Base-by-base conservation (phyloP, 2,797 vertebrate genomes). In the Amazona ochrocephala region DNA sequence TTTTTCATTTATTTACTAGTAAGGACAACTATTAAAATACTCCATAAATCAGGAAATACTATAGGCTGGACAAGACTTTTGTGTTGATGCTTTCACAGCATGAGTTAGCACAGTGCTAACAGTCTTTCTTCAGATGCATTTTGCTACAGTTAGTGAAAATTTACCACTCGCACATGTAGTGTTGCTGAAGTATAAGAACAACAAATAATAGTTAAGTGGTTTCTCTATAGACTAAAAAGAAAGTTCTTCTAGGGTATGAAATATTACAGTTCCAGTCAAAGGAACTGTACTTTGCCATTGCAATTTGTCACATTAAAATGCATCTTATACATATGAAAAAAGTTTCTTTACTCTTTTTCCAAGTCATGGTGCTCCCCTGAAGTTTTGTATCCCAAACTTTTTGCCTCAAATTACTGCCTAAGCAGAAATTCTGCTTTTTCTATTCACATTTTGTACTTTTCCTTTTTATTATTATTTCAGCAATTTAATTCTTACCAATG, bases 391-490 rank as follows among this genome's bases (percentile, higher is more conserved):
- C 74, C 39, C 41, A 13, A 39, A 86, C 72, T 42, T 42, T 87
- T 87, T 86, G n/a, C n/a, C 61, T 92, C 26, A 84, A 82, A 78
- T 86, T 78, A 84, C 50, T 82, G 30, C 54, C 56, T 70, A 44
- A 82, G 30, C 60, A 89, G 47, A 89, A 93, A 83, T 84, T 76
- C 90, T 91, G 27, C 20, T 82, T 92, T 89, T 70, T 73, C 60
- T 64, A 44, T 27, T 45, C 24, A 54, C 29, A 66, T 51, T 60
- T 85, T 66, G 32, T 62, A 89, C 61, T 62, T 89, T 20, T 66
- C 80, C 54, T 91, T 70, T 64, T 90, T 50, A 68, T 80, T 93
- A 92, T 87, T 94, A 92, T 81, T 94, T 81, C 72, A 87, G 48
- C 51, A 89, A 75, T 92, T 92, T 83, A 90, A 87, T 93, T 37